Evolutionary conservation across 2,797 vertebrate genomes (phyloP), one percentile per base, ranked within the genome.

Genomic region (Pempheris klunzingeri): DNA sequence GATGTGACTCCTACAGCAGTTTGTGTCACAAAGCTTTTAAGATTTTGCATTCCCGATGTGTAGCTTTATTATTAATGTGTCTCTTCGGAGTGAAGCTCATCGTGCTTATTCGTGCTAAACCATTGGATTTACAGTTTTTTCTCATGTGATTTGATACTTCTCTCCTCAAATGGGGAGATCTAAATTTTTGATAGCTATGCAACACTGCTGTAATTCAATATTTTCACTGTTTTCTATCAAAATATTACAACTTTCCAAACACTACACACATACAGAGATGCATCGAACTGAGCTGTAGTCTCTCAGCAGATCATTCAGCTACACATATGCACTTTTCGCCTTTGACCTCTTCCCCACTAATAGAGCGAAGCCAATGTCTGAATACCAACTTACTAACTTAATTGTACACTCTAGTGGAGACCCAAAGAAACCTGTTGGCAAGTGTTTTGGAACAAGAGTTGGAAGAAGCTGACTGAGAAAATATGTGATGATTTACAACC

Each of bases 1-100:
- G 68, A 82, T 84, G 77, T 78, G 78, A 63, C 71, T 89, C 70
- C 63, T 77, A 60, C 80, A 71, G 70, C 70, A 74, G 66, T 85
- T 70, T 76, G 75, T 71, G 70, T 60, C 76, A 68, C 78, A 67
- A 66, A 64, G 77, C 77, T 71, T 80, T 86, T 77, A 81, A 83
- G 75, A 79, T 85, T 50, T 76, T 71, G 49, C 58, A 14, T 77
- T 70, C 52, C 43, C 8, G 2, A 78, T 71, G 54, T 80, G 68
- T 44, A 61, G 71, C 57, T 72, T 72, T 68, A 71, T 85, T 77
- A 77, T 77, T 87, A 71, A 88, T 77, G 69, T 59, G 26, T 38
- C 41, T 72, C 76, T 78, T 73, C 63, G 66, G 66, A 71, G 39
- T 59, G 34, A 69, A 43, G 39, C 58, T 80, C 38, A 38, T 20